Evolutionary conservation across 2,113 vertebrate genomes (phyloP).

Genomic region (Colius striatus): DNA sequence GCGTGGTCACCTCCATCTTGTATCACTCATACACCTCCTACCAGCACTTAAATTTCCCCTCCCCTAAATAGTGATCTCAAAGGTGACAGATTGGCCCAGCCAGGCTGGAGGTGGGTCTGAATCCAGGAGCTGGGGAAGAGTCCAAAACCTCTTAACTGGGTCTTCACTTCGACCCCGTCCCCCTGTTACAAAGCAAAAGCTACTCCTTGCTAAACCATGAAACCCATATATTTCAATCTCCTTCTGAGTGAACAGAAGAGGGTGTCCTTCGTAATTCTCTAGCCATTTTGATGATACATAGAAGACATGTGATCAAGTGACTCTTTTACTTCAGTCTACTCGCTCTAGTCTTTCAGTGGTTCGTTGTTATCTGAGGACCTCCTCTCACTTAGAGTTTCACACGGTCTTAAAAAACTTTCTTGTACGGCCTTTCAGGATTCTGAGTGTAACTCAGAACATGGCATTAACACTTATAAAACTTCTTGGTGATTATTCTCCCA

Average conservation of each 20-base stretch:
- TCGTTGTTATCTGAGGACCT: background rate
- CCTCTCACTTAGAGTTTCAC: fast-evolving
- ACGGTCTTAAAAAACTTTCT: background rate
- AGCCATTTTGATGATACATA: background rate
- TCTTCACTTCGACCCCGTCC: too few species aligned
- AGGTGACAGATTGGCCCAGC: too few species aligned
- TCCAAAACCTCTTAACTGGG: too few species aligned
- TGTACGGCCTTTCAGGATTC: background rate
- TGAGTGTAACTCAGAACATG: background rate
- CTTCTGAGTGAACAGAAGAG: background rate
- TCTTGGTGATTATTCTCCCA: background rate
- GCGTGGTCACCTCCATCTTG: too few species aligned
- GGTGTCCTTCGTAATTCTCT: background rate
- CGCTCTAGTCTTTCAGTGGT: background rate
- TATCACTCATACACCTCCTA: too few species aligned
- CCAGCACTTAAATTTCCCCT: too few species aligned
- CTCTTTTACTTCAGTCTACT: background rate
- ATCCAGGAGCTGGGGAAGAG: too few species aligned
- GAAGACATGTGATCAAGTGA: background rate
- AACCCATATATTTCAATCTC: background rate
- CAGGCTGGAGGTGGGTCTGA: too few species aligned
- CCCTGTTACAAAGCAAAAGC: too few species aligned
- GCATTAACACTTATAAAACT: background rate
- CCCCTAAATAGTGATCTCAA: too few species aligned
- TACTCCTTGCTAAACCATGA: too few species aligned